phyloP scores from a whole-genome alignment of 2,113 vertebrate genomes.

The Onychostruthus taczanowskii region DNA sequence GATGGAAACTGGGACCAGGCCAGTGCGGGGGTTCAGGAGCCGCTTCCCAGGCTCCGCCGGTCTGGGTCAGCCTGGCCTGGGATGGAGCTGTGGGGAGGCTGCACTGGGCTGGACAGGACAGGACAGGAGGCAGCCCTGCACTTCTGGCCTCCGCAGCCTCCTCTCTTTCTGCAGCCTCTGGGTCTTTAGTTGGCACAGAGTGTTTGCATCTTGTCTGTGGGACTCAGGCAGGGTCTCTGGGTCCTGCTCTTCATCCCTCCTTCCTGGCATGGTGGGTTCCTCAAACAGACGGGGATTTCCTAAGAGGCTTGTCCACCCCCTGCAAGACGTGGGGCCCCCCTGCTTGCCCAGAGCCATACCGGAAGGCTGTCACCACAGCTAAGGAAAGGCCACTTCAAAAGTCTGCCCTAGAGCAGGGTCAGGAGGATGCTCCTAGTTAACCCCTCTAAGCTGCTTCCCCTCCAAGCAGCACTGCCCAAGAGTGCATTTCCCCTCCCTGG shows the following conservation, averaged over 20 bases:
- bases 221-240: not conserved
- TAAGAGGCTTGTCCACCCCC: not conserved
- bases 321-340: not conserved
- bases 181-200: not conserved
- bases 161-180: not conserved
- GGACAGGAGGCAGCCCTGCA: not conserved
- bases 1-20: not conserved
- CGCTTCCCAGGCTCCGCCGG: not conserved
- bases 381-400: slow-evolving; percentile 39
- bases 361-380: not conserved
- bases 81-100: not conserved
- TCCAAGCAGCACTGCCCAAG: not conserved
- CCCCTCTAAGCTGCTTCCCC: not conserved
- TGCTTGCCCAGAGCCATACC: not conserved
- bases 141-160: not conserved
- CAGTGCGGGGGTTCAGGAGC: not conserved
- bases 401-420: not conserved
- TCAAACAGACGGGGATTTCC: not conserved
- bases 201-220: not conserved
- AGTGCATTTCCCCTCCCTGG: not conserved
- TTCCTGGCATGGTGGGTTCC: not conserved
- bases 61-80: slow-evolving; percentile 9
- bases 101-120: rapidly evolving
- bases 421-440: not conserved
- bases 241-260: not conserved